Percentiles rank a stretch among this genome's conserved stretches.
phyloP scores from a whole-genome alignment of 2,113 vertebrate species.

The Smithornis capensis region DNA sequence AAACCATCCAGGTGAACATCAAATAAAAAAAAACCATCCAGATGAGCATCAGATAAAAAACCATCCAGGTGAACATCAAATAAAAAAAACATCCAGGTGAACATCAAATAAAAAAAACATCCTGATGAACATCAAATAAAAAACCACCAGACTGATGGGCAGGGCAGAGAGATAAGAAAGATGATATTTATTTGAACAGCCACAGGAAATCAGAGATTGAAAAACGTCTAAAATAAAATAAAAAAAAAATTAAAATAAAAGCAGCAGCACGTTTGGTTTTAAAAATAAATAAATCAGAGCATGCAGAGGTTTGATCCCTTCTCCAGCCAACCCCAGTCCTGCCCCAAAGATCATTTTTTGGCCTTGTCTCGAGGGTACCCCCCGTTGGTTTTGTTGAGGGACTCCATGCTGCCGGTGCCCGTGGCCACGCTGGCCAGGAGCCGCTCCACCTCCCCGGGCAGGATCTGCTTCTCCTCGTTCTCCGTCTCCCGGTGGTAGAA shows the following conservation, averaged over 20 bases:
- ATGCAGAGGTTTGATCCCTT: background rate
- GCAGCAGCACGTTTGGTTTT: background rate
- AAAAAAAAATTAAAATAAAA: background rate
- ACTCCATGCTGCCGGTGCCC: conserved; percentile 75
- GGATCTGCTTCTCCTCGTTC: conserved; percentile 86
- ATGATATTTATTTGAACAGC: conserved; percentile 62
- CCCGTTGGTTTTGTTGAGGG: conserved; percentile 85
- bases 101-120: background rate
- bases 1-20: background rate
- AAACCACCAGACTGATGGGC: background rate
- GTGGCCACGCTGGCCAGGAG: conserved; percentile 62
- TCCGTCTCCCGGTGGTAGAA: conserved; percentile 97
- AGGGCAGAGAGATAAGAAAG: conserved; percentile 63
- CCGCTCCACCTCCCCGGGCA: conserved; percentile 73
- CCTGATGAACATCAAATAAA: background rate
- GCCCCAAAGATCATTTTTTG: conserved; percentile 67
- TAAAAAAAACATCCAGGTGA: background rate
- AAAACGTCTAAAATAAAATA: conserved; percentile 3
- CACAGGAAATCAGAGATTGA: conserved; percentile 48
- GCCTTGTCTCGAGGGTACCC: conserved; percentile 74
- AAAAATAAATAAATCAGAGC: background rate
- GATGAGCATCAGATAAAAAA: background rate
- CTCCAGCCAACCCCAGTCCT: background rate
- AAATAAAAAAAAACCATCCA: background rate
- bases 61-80: too few species aligned